These are phyloP conservation scores for Dendrophyllia cribrosa DNA, from an alignment of 64 coral and sea anemone species.

Conservation along the genomic window DNA sequence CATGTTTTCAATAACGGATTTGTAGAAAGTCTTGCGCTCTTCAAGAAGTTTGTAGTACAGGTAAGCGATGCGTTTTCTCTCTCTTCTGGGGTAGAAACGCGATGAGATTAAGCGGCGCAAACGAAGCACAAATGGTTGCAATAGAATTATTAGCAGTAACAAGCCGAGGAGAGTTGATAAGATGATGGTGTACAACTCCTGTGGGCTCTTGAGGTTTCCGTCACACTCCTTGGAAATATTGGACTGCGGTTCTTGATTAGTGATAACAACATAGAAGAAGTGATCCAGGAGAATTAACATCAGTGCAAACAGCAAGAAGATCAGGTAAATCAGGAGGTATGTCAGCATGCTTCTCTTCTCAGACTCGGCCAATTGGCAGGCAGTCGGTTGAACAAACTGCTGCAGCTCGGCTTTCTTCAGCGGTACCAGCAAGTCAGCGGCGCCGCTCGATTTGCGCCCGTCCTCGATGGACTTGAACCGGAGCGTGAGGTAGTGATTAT, in stretches of 20 bases:
- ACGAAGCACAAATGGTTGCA: conserved; percentile 82
- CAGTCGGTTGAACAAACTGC: conserved; percentile 81
- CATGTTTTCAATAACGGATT: conserved; percentile 89
- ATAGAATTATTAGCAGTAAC: conserved; percentile 78
- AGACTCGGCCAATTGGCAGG: conserved; percentile 66
- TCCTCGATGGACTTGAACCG: conserved; percentile 96
- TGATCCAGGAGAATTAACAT: conserved; percentile 86
- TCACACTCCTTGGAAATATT: conserved; percentile 20
- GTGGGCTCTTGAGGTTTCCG: conserved; percentile 23
- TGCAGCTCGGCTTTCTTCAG: conserved; percentile 93
- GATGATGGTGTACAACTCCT: conserved; percentile 60
- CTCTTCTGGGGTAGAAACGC: conserved; percentile 79
- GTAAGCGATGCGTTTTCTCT: conserved; percentile 84
- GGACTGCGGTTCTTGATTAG: neutral
- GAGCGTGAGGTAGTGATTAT: conserved; percentile 91
- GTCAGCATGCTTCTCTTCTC: conserved; percentile 79
- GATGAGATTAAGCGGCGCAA: conserved; percentile 71
- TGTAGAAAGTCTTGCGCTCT: conserved; percentile 84
- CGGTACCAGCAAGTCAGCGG: conserved; percentile 71
- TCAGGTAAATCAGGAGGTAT: conserved; percentile 76
- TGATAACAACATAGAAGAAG: conserved; percentile 70
- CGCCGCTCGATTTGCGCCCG: conserved; percentile 78
- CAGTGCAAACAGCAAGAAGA: conserved; percentile 85
- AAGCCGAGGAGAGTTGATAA: conserved; percentile 71
- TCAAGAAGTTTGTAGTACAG: conserved; percentile 93